These are phyloP conservation scores for Muscina levida DNA, from an alignment of 2,888 invertebrate species.

Conservation along the genomic window DNA sequence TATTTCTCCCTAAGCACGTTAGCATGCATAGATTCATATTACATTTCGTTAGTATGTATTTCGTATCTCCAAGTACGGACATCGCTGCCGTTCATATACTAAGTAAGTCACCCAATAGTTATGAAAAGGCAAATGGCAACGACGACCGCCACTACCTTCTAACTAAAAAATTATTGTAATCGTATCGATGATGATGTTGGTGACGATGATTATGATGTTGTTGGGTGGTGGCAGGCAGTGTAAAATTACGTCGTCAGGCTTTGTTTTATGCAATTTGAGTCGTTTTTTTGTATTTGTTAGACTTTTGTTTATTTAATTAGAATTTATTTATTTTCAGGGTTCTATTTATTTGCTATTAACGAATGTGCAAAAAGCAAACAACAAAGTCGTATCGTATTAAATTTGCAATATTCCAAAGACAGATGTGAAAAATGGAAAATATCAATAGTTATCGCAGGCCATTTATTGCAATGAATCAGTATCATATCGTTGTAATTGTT, in stretches of 20 bases:
- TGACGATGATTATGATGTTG: too few relatives aligned
- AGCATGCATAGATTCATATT: too few relatives aligned
- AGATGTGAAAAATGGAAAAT: slow-evolving; percentile 21
- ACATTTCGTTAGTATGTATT: slow-evolving; percentile 43
- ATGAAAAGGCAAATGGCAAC: neutral
- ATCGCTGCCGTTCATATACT: too few relatives aligned
- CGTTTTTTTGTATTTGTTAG: slow-evolving; percentile 48
- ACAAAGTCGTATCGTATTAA: slow-evolving; percentile 36
- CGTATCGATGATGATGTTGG: too few relatives aligned
- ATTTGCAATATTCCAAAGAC: slow-evolving; percentile 32
- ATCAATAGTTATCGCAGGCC: slow-evolving; percentile 6
- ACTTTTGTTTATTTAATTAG: slow-evolving; percentile 66
- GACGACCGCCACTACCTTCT: neutral
- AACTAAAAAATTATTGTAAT: too few relatives aligned
- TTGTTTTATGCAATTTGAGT: slow-evolving; percentile 56
- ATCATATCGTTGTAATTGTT: slow-evolving; percentile 10
- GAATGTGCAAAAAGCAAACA: slow-evolving; percentile 39
- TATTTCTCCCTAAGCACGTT: too few relatives aligned
- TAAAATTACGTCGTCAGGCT: slow-evolving; percentile 4
- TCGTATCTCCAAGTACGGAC: too few relatives aligned
- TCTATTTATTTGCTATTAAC: slow-evolving; percentile 29
- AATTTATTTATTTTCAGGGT: slow-evolving; percentile 65
- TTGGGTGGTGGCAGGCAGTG: neutral
- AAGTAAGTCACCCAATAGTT: too few relatives aligned
- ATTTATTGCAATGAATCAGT: slow-evolving; percentile 35